Conservation (phyloP, 2,113 vertebrate species). For the Sphaerodactylus townsendi region DNA sequence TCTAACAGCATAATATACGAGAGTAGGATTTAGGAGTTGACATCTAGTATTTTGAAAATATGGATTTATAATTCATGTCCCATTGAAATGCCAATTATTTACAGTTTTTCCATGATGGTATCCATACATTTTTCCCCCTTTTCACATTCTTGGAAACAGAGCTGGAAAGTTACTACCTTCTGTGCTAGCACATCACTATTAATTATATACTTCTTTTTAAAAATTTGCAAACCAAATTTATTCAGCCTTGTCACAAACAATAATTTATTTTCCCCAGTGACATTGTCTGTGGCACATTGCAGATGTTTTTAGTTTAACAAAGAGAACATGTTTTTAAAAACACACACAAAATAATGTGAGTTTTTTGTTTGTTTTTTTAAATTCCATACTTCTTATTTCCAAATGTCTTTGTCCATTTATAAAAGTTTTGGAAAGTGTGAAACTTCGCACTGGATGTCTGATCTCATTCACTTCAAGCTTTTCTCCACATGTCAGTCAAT, state of each 20-base stretch:
- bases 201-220: neutral
- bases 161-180: slow-evolving; percentile 10
- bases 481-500: neutral
- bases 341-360: neutral
- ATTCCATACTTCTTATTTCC: neutral
- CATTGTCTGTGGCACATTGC: slow-evolving; percentile 3
- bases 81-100: slow-evolving; percentile 4
- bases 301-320: slow-evolving; percentile 11
- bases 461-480: neutral
- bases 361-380: neutral
- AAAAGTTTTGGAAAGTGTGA: neutral
- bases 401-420: neutral
- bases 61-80: neutral
- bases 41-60: slow-evolving; percentile 14
- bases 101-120: slow-evolving; percentile 8
- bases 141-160: neutral
- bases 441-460: neutral
- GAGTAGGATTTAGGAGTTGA: neutral
- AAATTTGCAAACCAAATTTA: neutral
- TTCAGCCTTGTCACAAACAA: neutral
- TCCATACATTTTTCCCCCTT: neutral
- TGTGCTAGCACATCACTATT: neutral
- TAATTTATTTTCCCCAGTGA: neutral
- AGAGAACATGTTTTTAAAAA: neutral
- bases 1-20: too few species aligned